Evolutionary conservation across 2,113 vertebrate genomes (phyloP).

Genomic region (Hydrolagus affinis): DNA sequence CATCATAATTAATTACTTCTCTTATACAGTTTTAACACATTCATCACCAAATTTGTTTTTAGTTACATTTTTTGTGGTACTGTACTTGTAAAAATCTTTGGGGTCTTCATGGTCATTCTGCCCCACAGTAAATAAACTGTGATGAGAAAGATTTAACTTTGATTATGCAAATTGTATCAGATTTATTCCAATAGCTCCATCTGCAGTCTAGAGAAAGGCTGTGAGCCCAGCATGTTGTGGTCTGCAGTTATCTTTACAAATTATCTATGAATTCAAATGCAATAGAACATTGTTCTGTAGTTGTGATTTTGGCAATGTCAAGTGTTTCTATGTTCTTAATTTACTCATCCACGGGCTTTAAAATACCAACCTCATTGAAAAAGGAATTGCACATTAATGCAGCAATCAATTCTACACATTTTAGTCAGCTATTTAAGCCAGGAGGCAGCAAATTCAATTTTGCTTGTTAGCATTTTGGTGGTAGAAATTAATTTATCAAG

Average conservation of each 20-base stretch:
- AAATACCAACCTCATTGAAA: constrained; percentile 41
- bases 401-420: constrained; percentile 45
- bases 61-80: not conserved
- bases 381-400: constrained; percentile 37
- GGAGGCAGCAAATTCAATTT: constrained; percentile 44
- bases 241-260: constrained; percentile 46
- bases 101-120: not conserved
- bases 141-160: constrained; percentile 37
- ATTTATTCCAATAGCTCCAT: constrained; percentile 55
- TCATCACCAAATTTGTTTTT: not conserved
- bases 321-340: constrained; percentile 51
- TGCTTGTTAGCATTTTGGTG: constrained; percentile 25
- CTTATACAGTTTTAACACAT: not conserved
- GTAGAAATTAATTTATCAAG: constrained; percentile 44
- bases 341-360: constrained; percentile 46
- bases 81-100: not conserved
- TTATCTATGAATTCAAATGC: constrained; percentile 48
- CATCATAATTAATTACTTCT: not conserved
- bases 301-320: constrained; percentile 51
- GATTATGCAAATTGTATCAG: constrained; percentile 42
- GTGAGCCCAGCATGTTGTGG: constrained; percentile 35
- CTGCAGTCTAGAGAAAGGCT: constrained; percentile 53
- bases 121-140: constrained; percentile 45
- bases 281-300: constrained; percentile 42
- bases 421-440: constrained; percentile 47